Evolutionary conservation across 1,140 invertebrate species (phyloP).

Genomic region (Maconellicoccus hirsutus): DNA sequence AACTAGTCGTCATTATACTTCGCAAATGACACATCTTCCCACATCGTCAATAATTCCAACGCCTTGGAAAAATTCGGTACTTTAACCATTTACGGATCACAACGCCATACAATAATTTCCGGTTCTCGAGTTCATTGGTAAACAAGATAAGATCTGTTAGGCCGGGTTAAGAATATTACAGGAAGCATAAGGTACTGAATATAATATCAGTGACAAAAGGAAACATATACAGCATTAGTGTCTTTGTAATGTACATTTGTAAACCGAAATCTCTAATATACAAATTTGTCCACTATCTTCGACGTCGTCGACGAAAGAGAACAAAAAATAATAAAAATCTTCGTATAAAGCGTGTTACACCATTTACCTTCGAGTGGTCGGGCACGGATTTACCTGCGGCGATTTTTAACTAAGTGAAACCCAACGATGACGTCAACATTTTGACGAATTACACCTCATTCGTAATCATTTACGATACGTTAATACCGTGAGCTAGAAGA

Average conservation of each 20-base stretch:
- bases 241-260: not conserved
- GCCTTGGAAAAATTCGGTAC: too few relatives aligned
- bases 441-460: not conserved
- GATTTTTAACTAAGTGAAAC: not conserved
- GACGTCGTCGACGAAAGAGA: too few relatives aligned
- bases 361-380: not conserved
- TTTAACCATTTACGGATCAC: too few relatives aligned
- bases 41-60: too few relatives aligned
- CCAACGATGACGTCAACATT: not conserved
- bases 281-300: not conserved
- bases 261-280: not conserved
- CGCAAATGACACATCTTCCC: too few relatives aligned
- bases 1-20: too few relatives aligned
- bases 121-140: not conserved
- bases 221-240: not conserved
- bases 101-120: too few relatives aligned
- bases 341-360: not conserved
- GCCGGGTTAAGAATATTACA: not conserved
- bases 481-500: too few relatives aligned
- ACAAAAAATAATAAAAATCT: not conserved
- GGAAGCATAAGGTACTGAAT: not conserved
- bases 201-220: not conserved
- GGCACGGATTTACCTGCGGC: not conserved
- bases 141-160: conserved; percentile 1
- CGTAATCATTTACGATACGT: not conserved